Evolutionary conservation across 2,113 vertebrate species (phyloP).

Genomic region (Salvelinus fontinalis): DNA sequence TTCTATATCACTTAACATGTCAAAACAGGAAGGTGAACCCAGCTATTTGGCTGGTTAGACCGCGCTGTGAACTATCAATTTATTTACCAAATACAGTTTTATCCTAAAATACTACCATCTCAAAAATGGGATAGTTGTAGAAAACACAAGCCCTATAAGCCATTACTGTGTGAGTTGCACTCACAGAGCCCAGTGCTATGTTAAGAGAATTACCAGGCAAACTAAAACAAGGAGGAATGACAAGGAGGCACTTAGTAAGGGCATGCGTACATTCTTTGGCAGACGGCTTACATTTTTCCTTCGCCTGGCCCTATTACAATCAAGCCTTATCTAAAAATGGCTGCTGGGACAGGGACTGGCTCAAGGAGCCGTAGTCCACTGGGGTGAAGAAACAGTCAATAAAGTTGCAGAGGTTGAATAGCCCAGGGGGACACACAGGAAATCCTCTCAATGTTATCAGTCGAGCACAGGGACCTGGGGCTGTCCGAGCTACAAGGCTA

Average conservation of each 20-base stretch:
- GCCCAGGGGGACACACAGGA: conserved; percentile 45
- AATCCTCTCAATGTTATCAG: conserved; percentile 56
- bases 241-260: not conserved
- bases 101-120: no score
- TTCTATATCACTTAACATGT: no score
- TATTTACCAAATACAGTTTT: no score
- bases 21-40: no score
- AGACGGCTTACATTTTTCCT: not conserved
- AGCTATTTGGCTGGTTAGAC: no score
- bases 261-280: conserved; percentile 9
- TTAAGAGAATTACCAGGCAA: conserved; percentile 9
- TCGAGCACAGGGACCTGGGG: conserved; percentile 40
- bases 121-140: no score
- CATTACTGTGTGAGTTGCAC: not conserved
- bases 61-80: no score
- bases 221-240: conserved; percentile 8
- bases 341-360: not conserved
- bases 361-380: not conserved
- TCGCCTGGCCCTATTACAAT: not conserved
- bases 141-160: not conserved
- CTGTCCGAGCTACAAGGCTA: conserved; percentile 28
- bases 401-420: conserved; percentile 10
- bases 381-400: conserved; percentile 9
- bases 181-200: not conserved
- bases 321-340: conserved; percentile 8